A percentile compares a stretch with the other conserved stretches of the same genome.
Evolutionary conservation across 2,797 vertebrate species (phyloP).

Genomic region (Esox masquinongy): DNA sequence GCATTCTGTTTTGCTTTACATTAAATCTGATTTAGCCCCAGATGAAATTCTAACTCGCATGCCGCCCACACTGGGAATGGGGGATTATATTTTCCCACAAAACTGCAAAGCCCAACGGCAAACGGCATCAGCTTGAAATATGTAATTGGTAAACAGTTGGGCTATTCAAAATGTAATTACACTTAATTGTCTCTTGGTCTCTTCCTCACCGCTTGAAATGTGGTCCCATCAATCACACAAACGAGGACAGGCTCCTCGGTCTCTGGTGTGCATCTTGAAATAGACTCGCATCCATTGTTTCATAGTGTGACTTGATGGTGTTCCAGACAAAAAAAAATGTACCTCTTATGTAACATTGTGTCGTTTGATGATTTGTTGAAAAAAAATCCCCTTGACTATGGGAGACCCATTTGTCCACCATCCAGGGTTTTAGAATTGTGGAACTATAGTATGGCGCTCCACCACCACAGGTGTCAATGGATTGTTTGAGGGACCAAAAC

Average conservation of each 20-base stretch:
- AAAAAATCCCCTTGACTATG: background rate
- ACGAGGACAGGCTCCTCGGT: conserved; percentile 27
- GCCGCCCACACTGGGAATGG: conserved; percentile 35
- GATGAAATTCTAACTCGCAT: conserved; percentile 53
- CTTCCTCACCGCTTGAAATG: conserved; percentile 35
- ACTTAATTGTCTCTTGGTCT: conserved; percentile 60
- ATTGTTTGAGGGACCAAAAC: conserved; percentile 15
- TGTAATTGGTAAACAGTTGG: conserved; percentile 58
- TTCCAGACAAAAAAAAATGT: conserved; percentile 29
- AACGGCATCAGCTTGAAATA: conserved; percentile 54
- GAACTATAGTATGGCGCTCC: conserved; percentile 38
- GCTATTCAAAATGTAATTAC: conserved; percentile 64
- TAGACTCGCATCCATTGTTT: conserved; percentile 39
- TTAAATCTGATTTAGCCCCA: conserved; percentile 56
- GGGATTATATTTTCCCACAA: conserved; percentile 14
- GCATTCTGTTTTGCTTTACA: conserved; percentile 64
- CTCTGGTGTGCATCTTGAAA: conserved; percentile 56
- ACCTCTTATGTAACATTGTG: conserved; percentile 39
- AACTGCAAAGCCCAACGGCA: conserved; percentile 54
- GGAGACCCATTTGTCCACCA: background rate
- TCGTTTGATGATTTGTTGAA: conserved; percentile 12
- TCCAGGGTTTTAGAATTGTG: conserved; percentile 37
- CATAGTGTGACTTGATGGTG: conserved; percentile 45
- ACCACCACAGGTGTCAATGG: conserved; percentile 51
- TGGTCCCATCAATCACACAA: conserved; percentile 58